Evolutionary conservation across 2,888 invertebrate species (phyloP), one percentile per base, ranked within the genome.

Genomic region (Cephus pygmeus): DNA sequence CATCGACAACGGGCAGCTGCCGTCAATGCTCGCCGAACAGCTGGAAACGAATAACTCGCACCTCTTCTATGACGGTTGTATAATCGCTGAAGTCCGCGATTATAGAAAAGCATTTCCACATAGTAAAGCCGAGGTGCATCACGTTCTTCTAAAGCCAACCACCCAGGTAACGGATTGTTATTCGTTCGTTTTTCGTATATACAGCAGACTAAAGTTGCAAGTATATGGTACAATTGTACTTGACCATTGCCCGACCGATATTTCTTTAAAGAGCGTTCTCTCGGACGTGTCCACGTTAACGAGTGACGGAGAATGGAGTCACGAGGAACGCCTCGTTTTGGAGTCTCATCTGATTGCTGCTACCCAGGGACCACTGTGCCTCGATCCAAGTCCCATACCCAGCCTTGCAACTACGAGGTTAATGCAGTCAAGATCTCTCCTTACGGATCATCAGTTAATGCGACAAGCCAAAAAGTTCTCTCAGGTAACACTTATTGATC

Each of bases 1-100:
- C 91, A 96, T 98, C 87, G 97, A 98, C 91, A 96, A 96, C 92
- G 97, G 97, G 91, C 96, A 98, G 92, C 92, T 98, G 90, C 98
- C 98, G 75, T 96, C 97, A 81, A 95, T 96, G 89, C 93, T 98
- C 79, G 93, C 97, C 81, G 97, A 98, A 91, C 92, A 98, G 84
- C 92, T 98, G 81, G 97, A 97, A 90, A 94, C 95, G 12, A 96
- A 96, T 89, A 95, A 97, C 90, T 96, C 96, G 76, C 96, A 96
- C 92, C 93, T 98, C 80, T 97, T 97, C 92, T 97, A 98, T 92
- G 96, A 95, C 85, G 98, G 98, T 81, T 97, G 98, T 92, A 96
- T 98, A 82, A 96, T 98, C 90, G 97, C 96, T 86, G 97, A 98
- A 93, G 94, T 98, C 87, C 94, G 97, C 88, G 98, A 98, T 92